Evolutionary conservation across 92 coral and sea anemone genomes (phyloP).

Genomic region (Phymanthus crucifer): DNA sequence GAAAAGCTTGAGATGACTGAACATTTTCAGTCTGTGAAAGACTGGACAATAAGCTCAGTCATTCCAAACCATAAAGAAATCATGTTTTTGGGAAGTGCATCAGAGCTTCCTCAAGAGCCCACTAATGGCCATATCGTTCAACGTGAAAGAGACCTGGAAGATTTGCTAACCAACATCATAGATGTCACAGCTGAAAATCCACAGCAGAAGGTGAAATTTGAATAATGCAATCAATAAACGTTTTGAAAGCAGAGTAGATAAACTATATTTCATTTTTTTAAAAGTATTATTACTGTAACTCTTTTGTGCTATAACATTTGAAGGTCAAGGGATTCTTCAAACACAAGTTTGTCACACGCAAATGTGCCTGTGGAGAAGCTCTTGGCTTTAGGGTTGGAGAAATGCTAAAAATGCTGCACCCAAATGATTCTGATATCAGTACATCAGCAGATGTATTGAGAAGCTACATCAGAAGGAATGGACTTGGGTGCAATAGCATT

Average conservation of each 20-base stretch:
- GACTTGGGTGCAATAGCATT: slow-evolving; percentile 39
- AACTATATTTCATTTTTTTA: background rate
- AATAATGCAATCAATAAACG: slow-evolving; percentile 7
- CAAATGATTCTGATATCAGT: slow-evolving; percentile 5
- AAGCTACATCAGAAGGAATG: slow-evolving; percentile 19
- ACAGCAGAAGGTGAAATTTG: slow-evolving; percentile 22
- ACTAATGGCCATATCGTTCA: background rate
- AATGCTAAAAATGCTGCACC: slow-evolving; percentile 12
- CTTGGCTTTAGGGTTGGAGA: slow-evolving; percentile 39
- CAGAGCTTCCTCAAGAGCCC: background rate
- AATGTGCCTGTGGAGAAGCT: slow-evolving; percentile 40
- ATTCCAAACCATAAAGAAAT: background rate
- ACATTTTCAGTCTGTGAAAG: background rate
- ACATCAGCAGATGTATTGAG: slow-evolving; percentile 19
- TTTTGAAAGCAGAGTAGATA: slow-evolving; percentile 4
- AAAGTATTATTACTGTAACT: background rate
- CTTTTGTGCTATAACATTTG: slow-evolving; percentile 6
- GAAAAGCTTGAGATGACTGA: slow-evolving; percentile 4
- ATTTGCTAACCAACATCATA: slow-evolving; percentile 17
- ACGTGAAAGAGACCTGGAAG: slow-evolving; percentile 26
- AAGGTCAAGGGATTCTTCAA: slow-evolving; percentile 36
- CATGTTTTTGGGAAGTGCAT: background rate
- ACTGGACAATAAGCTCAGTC: slow-evolving; percentile 4
- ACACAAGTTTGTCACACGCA: slow-evolving; percentile 25
- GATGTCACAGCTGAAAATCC: slow-evolving; percentile 34